Conservation (phyloP, 1,140 invertebrate genomes). For the Palaemon carinicauda region DNA sequence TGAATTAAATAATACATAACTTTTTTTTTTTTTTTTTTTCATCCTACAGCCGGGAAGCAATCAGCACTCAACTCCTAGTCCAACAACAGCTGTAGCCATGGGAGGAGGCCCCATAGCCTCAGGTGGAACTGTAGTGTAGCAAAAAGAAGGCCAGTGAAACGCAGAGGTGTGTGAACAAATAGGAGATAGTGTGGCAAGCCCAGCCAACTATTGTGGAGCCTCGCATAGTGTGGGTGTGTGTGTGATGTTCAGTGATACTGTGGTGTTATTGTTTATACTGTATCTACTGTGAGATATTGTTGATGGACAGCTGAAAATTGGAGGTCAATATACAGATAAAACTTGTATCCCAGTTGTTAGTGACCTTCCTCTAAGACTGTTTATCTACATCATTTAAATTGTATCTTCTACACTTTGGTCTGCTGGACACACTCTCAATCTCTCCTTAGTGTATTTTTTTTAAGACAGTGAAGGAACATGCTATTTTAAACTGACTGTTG, state of each 20-base stretch:
- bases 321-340: no score
- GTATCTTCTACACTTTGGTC: no score
- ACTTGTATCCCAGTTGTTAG: no score
- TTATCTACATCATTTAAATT: no score
- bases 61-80: conserved; percentile 47
- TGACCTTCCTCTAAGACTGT: no score
- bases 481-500: no score
- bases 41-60: conserved; percentile 41
- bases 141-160: background rate
- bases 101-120: conserved; percentile 48
- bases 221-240: conserved; percentile 11
- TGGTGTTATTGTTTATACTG: background rate
- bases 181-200: background rate
- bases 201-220: background rate
- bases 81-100: conserved; percentile 51
- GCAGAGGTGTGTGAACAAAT: background rate
- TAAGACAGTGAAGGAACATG: no score
- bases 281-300: background rate
- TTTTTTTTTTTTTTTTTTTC: background rate
- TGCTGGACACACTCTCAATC: no score
- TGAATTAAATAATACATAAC: background rate
- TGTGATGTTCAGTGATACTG: conserved; percentile 5
- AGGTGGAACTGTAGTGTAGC: conserved; percentile 51
- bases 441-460: no score
- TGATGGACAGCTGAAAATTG: no score